Base-by-base conservation (phyloP, 2,797 vertebrate species). In the Gephyroberyx darwinii region DNA sequence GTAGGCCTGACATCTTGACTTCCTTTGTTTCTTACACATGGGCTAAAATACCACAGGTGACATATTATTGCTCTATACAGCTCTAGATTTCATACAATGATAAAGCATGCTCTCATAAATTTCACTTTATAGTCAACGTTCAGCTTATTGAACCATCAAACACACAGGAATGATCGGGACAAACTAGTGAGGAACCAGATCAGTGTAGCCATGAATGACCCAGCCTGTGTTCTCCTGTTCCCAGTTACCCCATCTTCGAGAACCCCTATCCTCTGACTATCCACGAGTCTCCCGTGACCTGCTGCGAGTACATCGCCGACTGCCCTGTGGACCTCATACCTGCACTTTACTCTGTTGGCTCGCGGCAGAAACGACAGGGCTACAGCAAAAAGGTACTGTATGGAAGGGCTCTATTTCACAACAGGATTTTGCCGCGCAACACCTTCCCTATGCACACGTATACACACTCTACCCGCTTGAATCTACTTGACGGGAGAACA, bases 321-420 rank as follows among this genome's bases (percentile, higher is more conserved):
- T 99, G 98, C 92, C 96, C 97, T 78, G 96, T 94, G 90, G 98
- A 99, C 90, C 95, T 99, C 89, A 96, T 99, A 93, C 98, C 97
- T 94, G 98, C 97, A 92, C 96, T 99, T 93, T 99, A 98, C 91
- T 99, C 96, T 64, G 97, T 96, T 81, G 98, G 98, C 73, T 96
- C 95, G 22, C 95, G 96, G 78, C 98, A 99, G 91, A 99, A 99
- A 89, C 96, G 98, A 84, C 97, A 99, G 93, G 98, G 97, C 80
- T 99, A 98, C 92, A 99, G 98, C 94, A 99, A 98, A 94, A 98
- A 96, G 97, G 98, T 99, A 96, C 92, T 84, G 88, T 94, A 88
- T 0, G 30, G 5, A 4, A 55, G 56, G 5, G 7, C 1, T 55
- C 20, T 41, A 17, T 16, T 5, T 33, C 33, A 12, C 3, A 53